Base-by-base conservation (phyloP, 2,888 invertebrate genomes). In the Drepana falcataria region DNA sequence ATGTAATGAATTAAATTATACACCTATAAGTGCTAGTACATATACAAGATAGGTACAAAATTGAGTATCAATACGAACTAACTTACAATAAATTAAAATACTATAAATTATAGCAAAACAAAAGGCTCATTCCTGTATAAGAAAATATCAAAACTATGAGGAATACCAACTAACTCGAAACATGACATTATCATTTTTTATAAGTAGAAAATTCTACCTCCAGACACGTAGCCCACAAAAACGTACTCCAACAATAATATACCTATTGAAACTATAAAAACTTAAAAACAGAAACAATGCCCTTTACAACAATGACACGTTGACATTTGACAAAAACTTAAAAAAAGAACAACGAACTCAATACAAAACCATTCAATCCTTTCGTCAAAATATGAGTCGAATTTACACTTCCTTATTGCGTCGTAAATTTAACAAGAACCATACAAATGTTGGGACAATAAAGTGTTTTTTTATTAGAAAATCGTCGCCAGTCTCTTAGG, bases 371-470 rank as follows among this genome's bases (percentile, higher is more conserved):
- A 83, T 89, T 86, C 83, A 91, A 88, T 84, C 88, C 91, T 89
- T 90, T 88, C 87, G 83, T 88, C 83, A 85, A 88, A 85, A 86
- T 83, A 87, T 85, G 75, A 75, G 71, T 73, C 69, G 75, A 75
- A 77, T 79, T 67, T 79, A 82, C 82, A 88, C 85, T 91, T 91
- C 91, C 91, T 91, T 89, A 89, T 90, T 89, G 85, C 81, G 58
- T 76, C 86, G 73, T 90, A 91, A 90, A 90, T 88, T 81, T 77
- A 66, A 79, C 79, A 75, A 79, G 77, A 68, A 76, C 71, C 79
- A 73, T 75, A 81, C 72, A 80, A 75, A 75, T 71, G 66, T 70
- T 58, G 57, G 70, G 65, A 74, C 73, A 77, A 73, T 71, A 71
- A 72, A 57, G 56, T 56, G 57, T 68, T 75, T 77, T 77, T 74